These are phyloP conservation scores for Idaea biselata DNA, from an alignment of 2,888 invertebrate genomes.

Conservation along the genomic window DNA sequence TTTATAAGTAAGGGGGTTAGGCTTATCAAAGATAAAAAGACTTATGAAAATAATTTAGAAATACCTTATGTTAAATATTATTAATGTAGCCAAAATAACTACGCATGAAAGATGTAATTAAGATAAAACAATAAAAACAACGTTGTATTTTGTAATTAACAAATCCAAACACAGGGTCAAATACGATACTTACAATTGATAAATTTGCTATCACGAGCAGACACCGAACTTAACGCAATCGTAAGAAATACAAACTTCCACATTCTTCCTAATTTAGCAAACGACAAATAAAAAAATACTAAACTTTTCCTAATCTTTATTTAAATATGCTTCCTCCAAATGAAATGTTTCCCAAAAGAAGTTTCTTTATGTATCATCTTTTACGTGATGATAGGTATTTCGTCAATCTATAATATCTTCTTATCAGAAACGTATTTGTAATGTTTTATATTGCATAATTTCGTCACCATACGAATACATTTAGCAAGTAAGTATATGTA, in stretches of 20 bases:
- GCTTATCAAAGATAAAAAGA: neutral
- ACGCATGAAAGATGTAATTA: neutral
- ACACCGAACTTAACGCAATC: constrained; percentile 27
- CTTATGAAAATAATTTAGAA: neutral
- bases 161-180: neutral
- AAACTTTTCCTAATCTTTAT: constrained; percentile 14
- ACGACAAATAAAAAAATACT: constrained; percentile 6
- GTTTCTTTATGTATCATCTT: constrained; percentile 27
- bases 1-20: too few relatives aligned
- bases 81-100: neutral
- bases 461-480: neutral
- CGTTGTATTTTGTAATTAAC: neutral
- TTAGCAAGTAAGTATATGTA: too few relatives aligned
- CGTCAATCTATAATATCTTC: constrained; percentile 23
- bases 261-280: constrained; percentile 30
- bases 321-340: constrained; percentile 12
- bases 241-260: constrained; percentile 40
- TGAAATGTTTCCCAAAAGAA: constrained; percentile 13
- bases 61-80: neutral
- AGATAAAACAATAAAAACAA: neutral
- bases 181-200: constrained; percentile 53
- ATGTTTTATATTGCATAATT: neutral
- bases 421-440: constrained; percentile 9
- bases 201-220: constrained; percentile 35
- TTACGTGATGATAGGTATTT: constrained; percentile 32